Base-by-base conservation (phyloP, 2,113 vertebrate species). In the Ploceus nigricollis region DNA sequence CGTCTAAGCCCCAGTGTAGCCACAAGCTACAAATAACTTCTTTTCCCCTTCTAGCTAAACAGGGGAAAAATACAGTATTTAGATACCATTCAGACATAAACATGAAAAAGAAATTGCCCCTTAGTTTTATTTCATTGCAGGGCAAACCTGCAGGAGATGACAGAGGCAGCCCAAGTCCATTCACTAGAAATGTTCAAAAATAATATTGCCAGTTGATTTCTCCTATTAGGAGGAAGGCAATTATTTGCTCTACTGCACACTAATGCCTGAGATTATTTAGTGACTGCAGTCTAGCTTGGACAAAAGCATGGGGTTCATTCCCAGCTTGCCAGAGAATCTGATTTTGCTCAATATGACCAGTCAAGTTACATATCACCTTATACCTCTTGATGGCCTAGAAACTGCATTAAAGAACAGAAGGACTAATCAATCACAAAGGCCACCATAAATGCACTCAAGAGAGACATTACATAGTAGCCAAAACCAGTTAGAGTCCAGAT, bases 181-280 rank as follows among this genome's bases (percentile, higher is more conserved):
- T 77, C 42, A 53, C 30, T 13, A 86, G 42, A 69, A 69, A n/a
- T 7, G 23, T 45, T 73, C 60, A 53, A 88, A 85, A 90, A 2
- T 33, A 88, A 24, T 69, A 88, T 33, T 57, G 14, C 50, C 50
- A 57, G 50, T 69, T 76, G 58, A 86, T 93, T 82, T 88, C 18
- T 91, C 33, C 51, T 61, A 42, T 72, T 84, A 87, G 68, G n/a
- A 91, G 47, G 60, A 89, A 91, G 75, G 77, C 35, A 87, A 70
- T 94, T 96, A 93, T 93, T 87, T 93, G 63, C 68, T 93, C 64
- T 77, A 48, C 64, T 83, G 75, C 80, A 66, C 82, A 82, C 45
- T 61, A 72, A 88, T 80, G 66, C 30, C 54, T 1, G 4, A 84
- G 70, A 94, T 86, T 73, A 88, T 77, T 86, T 50, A 87, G 51